Conservation (phyloP, 2,113 vertebrate genomes). For the Ammospiza nelsoni region DNA sequence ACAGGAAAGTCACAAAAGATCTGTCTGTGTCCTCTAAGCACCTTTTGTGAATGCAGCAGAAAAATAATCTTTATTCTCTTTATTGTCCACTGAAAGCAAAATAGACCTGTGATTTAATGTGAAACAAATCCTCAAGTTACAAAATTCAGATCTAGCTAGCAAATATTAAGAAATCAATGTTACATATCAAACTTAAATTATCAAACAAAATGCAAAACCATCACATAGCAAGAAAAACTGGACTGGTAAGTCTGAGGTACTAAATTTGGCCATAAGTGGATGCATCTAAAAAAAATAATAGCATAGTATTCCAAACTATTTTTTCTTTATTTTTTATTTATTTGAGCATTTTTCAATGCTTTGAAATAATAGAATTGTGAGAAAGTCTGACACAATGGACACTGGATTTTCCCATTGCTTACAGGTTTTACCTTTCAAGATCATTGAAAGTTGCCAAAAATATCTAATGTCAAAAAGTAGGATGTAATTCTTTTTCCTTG, state of each 20-base stretch:
- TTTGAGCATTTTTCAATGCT: not conserved
- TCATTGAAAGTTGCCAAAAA: not conserved
- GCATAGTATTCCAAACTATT: not conserved
- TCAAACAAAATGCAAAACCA: not conserved
- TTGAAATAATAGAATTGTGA: not conserved
- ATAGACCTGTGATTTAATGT: not conserved
- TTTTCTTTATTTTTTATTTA: not conserved
- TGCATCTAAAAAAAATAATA: not conserved
- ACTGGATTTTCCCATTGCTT: accelerated
- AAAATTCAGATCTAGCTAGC: not conserved
- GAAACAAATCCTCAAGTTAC: not conserved
- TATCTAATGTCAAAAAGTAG: not conserved
- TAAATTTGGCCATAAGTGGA: not conserved
- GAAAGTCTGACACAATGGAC: not conserved
- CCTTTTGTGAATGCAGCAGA: not conserved
- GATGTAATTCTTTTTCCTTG: not conserved
- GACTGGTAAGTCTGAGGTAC: not conserved
- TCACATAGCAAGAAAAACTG: not conserved
- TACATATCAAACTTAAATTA: not conserved
- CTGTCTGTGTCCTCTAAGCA: not conserved
- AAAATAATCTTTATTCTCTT: not conserved
- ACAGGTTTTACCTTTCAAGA: not conserved
- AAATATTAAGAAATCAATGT: not conserved
- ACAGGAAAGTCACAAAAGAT: not conserved
- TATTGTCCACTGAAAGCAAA: not conserved